Percentiles rank a stretch among this genome's conserved stretches.
These are phyloP conservation scores for Elgonia sp. DNA, from an alignment of 2,888 invertebrate genomes.

Conservation along the genomic window DNA sequence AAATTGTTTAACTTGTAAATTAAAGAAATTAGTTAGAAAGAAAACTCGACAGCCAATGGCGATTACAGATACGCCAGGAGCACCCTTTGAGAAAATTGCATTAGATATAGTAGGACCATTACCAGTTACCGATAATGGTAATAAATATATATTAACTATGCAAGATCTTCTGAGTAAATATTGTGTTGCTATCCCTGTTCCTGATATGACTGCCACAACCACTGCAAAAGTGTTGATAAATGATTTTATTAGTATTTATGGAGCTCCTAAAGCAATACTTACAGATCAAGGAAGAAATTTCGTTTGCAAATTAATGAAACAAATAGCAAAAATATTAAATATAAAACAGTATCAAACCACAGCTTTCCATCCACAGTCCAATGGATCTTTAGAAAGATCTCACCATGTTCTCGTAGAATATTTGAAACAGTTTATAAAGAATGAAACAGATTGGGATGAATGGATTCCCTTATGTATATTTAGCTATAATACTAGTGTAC, in stretches of 20 bases:
- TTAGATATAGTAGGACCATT: background rate
- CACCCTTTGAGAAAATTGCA: background rate
- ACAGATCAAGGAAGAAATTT: constrained; percentile 5
- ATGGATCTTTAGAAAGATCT: background rate
- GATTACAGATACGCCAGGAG: background rate
- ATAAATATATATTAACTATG: constrained; percentile 7
- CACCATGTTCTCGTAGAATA: background rate
- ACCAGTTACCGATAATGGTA: background rate
- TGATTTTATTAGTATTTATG: background rate
- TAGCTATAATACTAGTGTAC: constrained; percentile 2
- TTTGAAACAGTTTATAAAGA: background rate
- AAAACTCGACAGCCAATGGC: constrained; percentile 4
- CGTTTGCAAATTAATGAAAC: background rate
- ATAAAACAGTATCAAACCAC: background rate
- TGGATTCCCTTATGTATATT: background rate
- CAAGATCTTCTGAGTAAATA: background rate
- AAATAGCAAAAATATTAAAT: background rate
- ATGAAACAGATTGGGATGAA: constrained; percentile 6
- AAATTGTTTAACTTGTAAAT: background rate
- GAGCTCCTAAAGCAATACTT: background rate
- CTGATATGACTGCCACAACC: background rate
- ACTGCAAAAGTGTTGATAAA: background rate
- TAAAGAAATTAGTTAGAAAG: background rate
- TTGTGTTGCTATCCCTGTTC: background rate
- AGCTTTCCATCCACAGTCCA: background rate